A percentile compares a stretch with the other conserved stretches of the same genome.
Conservation (phyloP, 2,113 vertebrate genomes). For the Labrus mixtus region DNA sequence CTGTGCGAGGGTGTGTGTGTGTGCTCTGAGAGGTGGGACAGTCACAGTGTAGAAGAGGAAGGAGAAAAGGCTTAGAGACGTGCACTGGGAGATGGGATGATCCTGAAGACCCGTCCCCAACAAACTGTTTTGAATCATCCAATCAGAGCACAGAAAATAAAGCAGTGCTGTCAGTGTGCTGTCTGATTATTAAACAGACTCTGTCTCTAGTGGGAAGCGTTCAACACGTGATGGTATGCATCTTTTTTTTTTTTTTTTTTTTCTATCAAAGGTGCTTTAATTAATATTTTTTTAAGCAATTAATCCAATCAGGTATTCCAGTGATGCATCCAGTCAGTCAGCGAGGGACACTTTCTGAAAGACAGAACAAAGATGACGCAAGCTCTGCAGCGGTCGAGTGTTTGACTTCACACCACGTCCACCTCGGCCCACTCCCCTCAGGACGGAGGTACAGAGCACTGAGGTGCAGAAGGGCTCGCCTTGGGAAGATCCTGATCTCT, state of each 20-base stretch:
- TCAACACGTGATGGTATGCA: neutral
- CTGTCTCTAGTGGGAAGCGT: neutral
- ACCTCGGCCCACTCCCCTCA: too few species aligned
- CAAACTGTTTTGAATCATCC: neutral
- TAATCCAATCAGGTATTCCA: too few species aligned
- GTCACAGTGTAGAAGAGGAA: neutral
- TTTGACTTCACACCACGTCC: too few species aligned
- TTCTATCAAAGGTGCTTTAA: neutral
- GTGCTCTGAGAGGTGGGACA: neutral
- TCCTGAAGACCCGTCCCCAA: neutral
- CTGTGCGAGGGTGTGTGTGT: conserved; percentile 4
- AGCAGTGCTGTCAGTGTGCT: neutral
- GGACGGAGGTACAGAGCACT: too few species aligned
- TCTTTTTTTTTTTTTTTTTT: neutral
- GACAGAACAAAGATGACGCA: too few species aligned
- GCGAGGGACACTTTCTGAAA: too few species aligned
- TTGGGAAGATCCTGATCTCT: too few species aligned
- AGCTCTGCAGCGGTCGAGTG: too few species aligned
- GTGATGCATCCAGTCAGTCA: too few species aligned
- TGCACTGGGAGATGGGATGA: neutral
- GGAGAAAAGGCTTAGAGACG: neutral
- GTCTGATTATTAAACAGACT: neutral
- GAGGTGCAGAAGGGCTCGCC: too few species aligned
- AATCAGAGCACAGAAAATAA: neutral
- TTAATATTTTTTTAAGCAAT: neutral